Evolutionary conservation across 1,140 invertebrate species (phyloP).

Genomic region (Psilanteris sp.): DNA sequence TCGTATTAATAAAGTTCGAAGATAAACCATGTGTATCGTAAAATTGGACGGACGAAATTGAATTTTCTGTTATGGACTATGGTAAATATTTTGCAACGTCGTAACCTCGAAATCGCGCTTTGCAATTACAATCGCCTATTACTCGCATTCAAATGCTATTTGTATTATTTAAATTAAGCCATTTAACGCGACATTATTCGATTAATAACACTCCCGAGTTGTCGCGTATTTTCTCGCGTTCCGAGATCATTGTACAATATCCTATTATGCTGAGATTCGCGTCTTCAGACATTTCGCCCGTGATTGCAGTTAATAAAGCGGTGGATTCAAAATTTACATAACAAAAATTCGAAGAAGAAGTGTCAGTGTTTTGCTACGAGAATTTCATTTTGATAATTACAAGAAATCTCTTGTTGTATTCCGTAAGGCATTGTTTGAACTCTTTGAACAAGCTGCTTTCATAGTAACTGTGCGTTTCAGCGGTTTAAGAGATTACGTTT

Average conservation of each 20-base stretch:
- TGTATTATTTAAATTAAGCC: constrained; percentile 6
- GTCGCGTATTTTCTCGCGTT: background rate
- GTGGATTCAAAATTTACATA: constrained; percentile 23
- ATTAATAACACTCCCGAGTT: constrained; percentile 11
- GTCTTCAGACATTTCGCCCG: background rate
- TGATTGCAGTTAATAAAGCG: constrained; percentile 18
- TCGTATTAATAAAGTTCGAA: constrained; percentile 28
- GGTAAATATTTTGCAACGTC: constrained; percentile 9
- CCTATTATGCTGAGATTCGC: constrained; percentile 4
- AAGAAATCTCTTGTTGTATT: constrained; percentile 9
- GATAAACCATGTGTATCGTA: constrained; percentile 26
- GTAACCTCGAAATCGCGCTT: constrained; percentile 5
- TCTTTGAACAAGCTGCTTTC: too few species aligned
- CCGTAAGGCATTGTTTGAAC: constrained; percentile 13
- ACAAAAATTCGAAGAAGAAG: constrained; percentile 17
- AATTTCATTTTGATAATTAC: too few species aligned
- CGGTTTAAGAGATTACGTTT: constrained; percentile 13
- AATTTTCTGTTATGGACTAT: constrained; percentile 28
- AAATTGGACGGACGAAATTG: constrained; percentile 37
- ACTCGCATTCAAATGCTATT: background rate
- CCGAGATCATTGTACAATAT: constrained; percentile 3
- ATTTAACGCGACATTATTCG: constrained; percentile 1
- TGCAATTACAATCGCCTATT: constrained; percentile 13
- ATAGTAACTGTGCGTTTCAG: constrained; percentile 17
- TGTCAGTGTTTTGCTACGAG: too few species aligned